Base-by-base conservation (phyloP, 2,888 invertebrate species). In the Hyppa rectilinea region DNA sequence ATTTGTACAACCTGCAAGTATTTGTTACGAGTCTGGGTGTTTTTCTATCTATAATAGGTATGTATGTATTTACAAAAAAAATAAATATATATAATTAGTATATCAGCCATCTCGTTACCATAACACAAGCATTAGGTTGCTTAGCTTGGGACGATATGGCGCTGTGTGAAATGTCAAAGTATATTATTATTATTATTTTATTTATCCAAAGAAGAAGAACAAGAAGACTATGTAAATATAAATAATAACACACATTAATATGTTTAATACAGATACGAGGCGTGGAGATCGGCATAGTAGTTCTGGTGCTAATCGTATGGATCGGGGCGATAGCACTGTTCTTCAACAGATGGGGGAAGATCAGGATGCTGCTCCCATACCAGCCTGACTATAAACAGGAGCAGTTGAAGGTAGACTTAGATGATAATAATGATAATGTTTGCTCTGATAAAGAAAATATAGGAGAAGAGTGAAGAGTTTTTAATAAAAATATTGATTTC, bases 341-440 rank as follows among this genome's bases (percentile, higher is more conserved):
- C 96, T 98, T 98, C 96, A 98, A 98, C 92, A 97, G 98, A 71
- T 98, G 98, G 98, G 98, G 98, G 69, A 98, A 98, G 94, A 98
- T 98, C 77, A 97, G 98, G 56, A 98, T 98, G 98, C 96, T 99
- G 84, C 96, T 98, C 83, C 98, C 98, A 7, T 98, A 98, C 91
- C 98, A 98, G 89, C 98, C 98, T 17, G 98, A 98, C 91, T 98
- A 98, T 93, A 98, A 98, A 89, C 97, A 97, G 85, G 98, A 98
- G 87, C 98, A 98, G 90, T 94, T 98, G 63, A 98, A 98, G 96
- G 96, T 65, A 47, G 5, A n/a, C 10, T 43, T 96, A 89, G n/a
- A 31, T 26, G 4, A 62, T 10, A 1, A 23, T 40, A 3, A 17
- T 29, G 20, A 47, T 31, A 23, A 10, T 53, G 12, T 45, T 23